Conservation (phyloP, 2,797 vertebrate species). For the Glossophaga mutica region DNA sequence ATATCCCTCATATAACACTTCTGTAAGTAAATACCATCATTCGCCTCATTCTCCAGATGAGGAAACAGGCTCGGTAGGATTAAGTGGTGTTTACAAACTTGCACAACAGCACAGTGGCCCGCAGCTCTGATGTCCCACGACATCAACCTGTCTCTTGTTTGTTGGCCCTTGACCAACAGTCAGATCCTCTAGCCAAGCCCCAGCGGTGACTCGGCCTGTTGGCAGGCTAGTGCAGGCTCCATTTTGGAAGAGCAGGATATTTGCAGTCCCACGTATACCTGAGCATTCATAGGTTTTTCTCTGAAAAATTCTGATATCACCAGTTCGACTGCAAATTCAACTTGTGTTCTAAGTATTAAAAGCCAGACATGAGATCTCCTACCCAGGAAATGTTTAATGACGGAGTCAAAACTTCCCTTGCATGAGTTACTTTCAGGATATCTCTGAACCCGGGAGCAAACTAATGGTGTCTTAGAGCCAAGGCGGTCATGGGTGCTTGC, state of each 20-base stretch:
- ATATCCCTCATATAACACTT: background rate
- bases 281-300: background rate
- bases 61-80: background rate
- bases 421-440: background rate
- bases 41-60: background rate
- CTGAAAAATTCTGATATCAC: background rate
- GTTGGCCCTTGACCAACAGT: background rate
- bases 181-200: background rate
- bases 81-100: background rate
- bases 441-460: background rate
- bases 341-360: background rate
- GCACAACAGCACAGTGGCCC: background rate
- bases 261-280: background rate
- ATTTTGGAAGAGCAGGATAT: background rate
- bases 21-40: background rate
- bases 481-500: background rate
- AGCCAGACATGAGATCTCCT: background rate
- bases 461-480: background rate
- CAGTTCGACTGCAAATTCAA: background rate
- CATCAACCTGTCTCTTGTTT: background rate
- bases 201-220: background rate
- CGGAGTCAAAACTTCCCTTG: background rate
- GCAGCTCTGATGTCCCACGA: background rate
- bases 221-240: background rate
- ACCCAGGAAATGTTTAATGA: background rate